Percentiles rank a stretch among this genome's conserved stretches.
phyloP scores from a whole-genome alignment of 1,140 invertebrate genomes.

The Onthophagus taurus region DNA sequence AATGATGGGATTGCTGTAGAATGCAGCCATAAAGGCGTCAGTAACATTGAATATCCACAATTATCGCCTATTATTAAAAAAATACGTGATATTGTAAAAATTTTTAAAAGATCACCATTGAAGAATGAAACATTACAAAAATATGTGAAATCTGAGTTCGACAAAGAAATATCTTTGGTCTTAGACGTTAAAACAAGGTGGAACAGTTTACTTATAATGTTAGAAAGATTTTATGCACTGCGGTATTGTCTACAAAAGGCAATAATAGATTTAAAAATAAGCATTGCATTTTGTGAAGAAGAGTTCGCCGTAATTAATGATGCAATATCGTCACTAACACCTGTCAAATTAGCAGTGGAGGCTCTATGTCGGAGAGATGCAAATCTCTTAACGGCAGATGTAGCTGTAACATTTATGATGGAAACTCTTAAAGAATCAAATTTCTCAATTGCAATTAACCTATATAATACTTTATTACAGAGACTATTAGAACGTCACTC shows the following conservation, averaged over 20 bases:
- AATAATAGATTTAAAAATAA: conserved; percentile 9
- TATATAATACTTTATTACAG: too few species aligned
- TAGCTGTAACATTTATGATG: too few species aligned
- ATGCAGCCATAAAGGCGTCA: neutral
- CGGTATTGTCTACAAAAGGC: neutral
- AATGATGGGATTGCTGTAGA: neutral
- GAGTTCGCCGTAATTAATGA: too few species aligned
- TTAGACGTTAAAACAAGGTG: conserved; percentile 4
- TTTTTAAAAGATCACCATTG: neutral
- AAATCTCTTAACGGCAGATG: too few species aligned
- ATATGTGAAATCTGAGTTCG: neutral
- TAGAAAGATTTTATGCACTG: neutral
- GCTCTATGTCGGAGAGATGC: too few species aligned
- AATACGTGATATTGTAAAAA: neutral
- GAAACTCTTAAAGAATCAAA: too few species aligned
- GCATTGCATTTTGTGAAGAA: too few species aligned
- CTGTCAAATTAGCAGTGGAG: too few species aligned
- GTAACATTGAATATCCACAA: neutral
- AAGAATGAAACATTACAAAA: neutral
- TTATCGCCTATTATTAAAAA: neutral
- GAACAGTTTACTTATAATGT: conserved; percentile 1
- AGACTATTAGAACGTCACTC: too few species aligned
- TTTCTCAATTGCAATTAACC: too few species aligned
- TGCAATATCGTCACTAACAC: too few species aligned
- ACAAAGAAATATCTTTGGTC: neutral